Percentiles rank a stretch among this genome's conserved stretches.
Conservation (phyloP, 23 tunicate species). For the Trididemnum nubilum region DNA sequence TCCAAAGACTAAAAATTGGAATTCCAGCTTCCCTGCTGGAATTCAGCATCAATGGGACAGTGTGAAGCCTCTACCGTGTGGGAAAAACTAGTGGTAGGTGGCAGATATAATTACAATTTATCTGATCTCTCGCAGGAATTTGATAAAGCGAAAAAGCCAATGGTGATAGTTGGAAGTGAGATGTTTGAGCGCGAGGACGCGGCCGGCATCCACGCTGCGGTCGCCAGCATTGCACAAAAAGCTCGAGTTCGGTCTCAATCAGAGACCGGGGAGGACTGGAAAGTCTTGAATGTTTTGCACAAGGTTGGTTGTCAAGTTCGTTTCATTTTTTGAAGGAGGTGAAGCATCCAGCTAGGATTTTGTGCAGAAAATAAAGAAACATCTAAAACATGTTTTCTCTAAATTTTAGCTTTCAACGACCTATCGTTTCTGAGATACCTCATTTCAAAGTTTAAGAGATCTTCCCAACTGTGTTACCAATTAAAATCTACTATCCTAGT, state of each 20-base stretch:
- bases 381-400: too few species aligned
- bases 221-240: conserved; percentile 54
- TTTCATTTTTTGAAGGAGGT: too few species aligned
- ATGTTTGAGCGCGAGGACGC: conserved; percentile 71
- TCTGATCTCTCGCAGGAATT: conserved; percentile 58
- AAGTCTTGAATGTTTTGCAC: conserved; percentile 78
- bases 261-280: conserved; percentile 42
- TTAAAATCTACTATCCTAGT: too few species aligned
- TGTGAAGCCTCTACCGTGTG: neutral
- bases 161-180: conserved; percentile 86
- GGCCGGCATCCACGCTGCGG: conserved; percentile 63
- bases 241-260: conserved; percentile 22
- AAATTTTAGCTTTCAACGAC: too few species aligned
- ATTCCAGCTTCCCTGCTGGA: neutral
- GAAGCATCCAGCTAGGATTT: too few species aligned
- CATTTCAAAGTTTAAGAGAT: too few species aligned
- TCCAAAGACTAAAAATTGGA: neutral
- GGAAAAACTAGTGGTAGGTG: neutral
- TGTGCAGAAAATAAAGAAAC: too few species aligned
- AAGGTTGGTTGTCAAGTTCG: conserved; percentile 35
- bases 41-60: neutral
- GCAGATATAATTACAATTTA: too few species aligned
- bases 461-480: too few species aligned
- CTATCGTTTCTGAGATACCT: too few species aligned
- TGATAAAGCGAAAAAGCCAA: conserved; percentile 68